Conservation (phyloP, 2,888 invertebrate species). For the Xanthia togata region DNA sequence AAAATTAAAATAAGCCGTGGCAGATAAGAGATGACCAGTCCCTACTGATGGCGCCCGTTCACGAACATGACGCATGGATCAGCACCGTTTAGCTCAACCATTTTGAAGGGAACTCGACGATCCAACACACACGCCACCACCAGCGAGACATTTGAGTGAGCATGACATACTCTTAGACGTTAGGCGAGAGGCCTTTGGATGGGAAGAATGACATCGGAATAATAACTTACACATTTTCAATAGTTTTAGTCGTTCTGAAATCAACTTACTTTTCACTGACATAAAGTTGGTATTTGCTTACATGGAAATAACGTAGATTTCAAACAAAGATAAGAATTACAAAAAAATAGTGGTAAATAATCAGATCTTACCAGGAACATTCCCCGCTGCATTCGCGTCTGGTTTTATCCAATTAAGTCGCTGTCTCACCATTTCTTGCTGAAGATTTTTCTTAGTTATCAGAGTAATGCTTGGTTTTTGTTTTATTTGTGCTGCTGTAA, state of each 20-base stretch:
- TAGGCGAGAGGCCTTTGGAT: background rate
- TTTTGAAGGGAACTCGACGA: no score
- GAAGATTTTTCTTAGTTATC: slow-evolving; percentile 39
- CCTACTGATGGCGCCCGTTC: no score
- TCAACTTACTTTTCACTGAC: background rate
- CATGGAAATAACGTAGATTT: background rate
- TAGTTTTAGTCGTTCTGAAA: background rate
- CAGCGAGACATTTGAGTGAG: no score
- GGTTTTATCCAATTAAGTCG: slow-evolving; percentile 5
- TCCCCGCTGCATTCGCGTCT: background rate
- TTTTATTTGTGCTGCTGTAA: slow-evolving; percentile 19
- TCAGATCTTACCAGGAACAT: slow-evolving; percentile 24
- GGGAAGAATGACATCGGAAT: background rate
- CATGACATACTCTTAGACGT: no score
- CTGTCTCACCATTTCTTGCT: slow-evolving; percentile 17
- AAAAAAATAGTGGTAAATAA: background rate
- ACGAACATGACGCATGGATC: no score
- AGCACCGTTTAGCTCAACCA: no score
- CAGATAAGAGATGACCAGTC: no score
- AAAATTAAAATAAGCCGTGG: no score
- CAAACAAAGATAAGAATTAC: background rate
- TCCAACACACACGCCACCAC: no score
- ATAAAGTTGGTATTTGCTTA: background rate
- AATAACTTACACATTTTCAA: background rate
- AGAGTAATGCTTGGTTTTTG: slow-evolving; percentile 29